These are phyloP conservation scores for Drosophila sproati DNA, from an alignment of 1,140 invertebrate species.

Conservation along the genomic window DNA sequence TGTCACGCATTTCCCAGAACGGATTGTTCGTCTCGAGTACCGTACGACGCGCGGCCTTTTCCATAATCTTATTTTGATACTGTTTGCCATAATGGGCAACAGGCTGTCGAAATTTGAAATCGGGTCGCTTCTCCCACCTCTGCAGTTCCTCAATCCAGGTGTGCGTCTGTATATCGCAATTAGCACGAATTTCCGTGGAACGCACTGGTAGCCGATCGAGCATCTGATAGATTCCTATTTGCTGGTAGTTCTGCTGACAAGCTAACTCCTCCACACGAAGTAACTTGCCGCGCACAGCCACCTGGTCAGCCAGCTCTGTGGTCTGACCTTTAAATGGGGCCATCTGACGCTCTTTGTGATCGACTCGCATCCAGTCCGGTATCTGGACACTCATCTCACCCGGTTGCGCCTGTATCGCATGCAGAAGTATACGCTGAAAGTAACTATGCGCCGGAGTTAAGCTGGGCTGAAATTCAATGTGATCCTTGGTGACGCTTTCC, in stretches of 20 bases:
- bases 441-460: conserved; percentile 73
- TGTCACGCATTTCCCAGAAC: conserved; percentile 25
- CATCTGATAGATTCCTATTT: conserved; percentile 56
- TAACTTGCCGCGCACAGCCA: conserved; percentile 22
- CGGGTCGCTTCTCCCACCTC: conserved; percentile 39
- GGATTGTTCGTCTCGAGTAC: conserved; percentile 46
- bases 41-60: conserved; percentile 4
- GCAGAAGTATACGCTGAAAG: conserved; percentile 64
- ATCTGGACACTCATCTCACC: conserved; percentile 42
- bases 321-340: conserved; percentile 60
- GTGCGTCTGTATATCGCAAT: conserved; percentile 45
- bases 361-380: conserved; percentile 62
- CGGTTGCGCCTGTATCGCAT: conserved; percentile 23
- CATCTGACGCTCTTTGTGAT: conserved; percentile 64
- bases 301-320: conserved; percentile 26
- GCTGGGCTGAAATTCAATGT: conserved; percentile 69
- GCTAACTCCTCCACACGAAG: conserved; percentile 47
- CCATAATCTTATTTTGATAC: conserved; percentile 36
- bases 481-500: conserved; percentile 22
- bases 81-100: conserved; percentile 28
- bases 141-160: conserved; percentile 47
- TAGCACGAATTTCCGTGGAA: conserved; percentile 46
- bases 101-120: conserved; percentile 45
- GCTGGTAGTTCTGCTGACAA: conserved; percentile 41
- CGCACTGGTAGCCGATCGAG: not conserved